Evolutionary conservation across 2,888 invertebrate genomes (phyloP).

Genomic region (Sepiola atlantica): DNA sequence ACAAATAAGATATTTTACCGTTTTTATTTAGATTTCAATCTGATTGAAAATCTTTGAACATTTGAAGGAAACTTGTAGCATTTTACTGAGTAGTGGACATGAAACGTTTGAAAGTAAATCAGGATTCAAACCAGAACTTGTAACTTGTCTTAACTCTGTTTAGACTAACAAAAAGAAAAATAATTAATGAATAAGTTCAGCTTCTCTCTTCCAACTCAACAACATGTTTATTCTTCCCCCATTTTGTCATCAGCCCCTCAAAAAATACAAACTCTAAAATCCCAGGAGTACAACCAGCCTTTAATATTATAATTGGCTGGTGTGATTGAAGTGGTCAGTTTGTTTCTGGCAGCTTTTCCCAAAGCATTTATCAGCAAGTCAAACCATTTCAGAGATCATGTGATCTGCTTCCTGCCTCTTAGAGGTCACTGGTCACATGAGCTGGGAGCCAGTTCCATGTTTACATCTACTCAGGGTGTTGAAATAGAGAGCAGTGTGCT

Average conservation of each 20-base stretch:
- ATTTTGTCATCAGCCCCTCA: neutral
- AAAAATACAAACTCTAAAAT: neutral
- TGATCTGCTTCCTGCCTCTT: neutral
- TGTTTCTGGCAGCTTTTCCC: neutral
- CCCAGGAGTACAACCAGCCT: neutral
- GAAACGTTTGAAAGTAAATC: too few species aligned
- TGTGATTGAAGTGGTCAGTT: neutral
- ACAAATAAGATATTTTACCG: neutral
- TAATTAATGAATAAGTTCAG: neutral
- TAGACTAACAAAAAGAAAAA: neutral
- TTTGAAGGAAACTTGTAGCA: too few species aligned
- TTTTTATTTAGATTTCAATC: neutral
- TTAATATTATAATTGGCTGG: neutral
- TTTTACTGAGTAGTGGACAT: too few species aligned
- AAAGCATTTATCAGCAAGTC: neutral
- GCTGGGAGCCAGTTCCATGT: neutral
- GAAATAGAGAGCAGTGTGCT: neutral
- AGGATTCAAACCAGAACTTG: neutral
- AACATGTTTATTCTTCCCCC: neutral
- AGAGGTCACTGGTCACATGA: slow-evolving; percentile 4
- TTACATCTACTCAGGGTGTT: neutral
- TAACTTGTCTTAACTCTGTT: neutral
- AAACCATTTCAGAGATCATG: neutral
- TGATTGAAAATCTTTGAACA: neutral
- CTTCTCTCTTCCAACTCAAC: neutral